Percentiles rank a stretch among this genome's conserved stretches.
These are phyloP conservation scores for Melanotaenia trifasciata DNA, from an alignment of 2,797 vertebrate genomes.

Conservation along the genomic window DNA sequence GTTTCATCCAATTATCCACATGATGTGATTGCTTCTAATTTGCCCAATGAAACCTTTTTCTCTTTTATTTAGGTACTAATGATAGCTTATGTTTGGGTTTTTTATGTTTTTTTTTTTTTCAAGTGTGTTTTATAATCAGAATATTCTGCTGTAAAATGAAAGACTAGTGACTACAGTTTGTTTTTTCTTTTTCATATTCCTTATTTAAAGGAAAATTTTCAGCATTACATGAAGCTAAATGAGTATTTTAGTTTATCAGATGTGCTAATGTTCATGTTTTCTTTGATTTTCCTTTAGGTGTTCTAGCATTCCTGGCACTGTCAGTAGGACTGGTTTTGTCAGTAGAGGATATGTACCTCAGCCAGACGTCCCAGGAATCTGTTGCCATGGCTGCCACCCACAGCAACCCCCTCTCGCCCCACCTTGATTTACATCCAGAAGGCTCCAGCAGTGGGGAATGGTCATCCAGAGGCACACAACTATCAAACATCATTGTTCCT, in stretches of 20 bases:
- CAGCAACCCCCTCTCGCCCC: conserved; percentile 63
- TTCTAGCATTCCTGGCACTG: conserved; percentile 93
- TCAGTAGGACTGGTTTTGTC: conserved; percentile 89
- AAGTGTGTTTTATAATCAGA: too few relatives aligned
- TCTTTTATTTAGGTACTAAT: too few relatives aligned
- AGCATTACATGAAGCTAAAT: neutral
- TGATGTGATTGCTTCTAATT: too few relatives aligned
- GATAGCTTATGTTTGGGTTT: too few relatives aligned
- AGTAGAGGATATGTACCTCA: conserved; percentile 86
- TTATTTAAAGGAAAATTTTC: neutral
- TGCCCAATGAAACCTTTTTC: too few relatives aligned
- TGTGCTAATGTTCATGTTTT: conserved; percentile 9
- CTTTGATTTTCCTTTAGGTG: conserved; percentile 80
- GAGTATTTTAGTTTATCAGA: neutral
- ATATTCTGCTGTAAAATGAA: too few relatives aligned
- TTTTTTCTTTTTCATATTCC: neutral
- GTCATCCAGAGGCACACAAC: conserved; percentile 38
- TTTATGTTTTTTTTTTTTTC: too few relatives aligned
- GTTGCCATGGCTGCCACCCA: conserved; percentile 78
- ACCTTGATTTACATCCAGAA: conserved; percentile 70
- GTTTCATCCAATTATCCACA: too few relatives aligned
- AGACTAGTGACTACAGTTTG: too few relatives aligned
- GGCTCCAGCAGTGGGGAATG: conserved; percentile 79
- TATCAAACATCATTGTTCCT: conserved; percentile 49
- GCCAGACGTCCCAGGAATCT: conserved; percentile 83